Evolutionary conservation across 2,888 invertebrate genomes (phyloP), one percentile per base, ranked within the genome.

Genomic region (Drosophila subquinaria): DNA sequence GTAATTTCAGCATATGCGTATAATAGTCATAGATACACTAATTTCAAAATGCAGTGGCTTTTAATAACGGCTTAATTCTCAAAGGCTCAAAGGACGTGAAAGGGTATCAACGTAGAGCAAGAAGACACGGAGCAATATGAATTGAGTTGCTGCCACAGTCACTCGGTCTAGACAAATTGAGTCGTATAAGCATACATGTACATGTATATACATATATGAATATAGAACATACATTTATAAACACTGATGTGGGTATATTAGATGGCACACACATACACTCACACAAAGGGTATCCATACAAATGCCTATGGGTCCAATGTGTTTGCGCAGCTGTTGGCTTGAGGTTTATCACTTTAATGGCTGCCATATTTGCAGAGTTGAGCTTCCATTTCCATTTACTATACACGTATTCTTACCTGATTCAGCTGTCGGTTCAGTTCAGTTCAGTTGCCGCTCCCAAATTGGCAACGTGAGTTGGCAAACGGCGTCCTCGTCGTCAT

Each of bases 321-420:
- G 69, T 81, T 64, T 72, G 72, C 66, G 33, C 76, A 76, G 69
- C 71, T 76, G 78, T 57, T 70, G 66, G 75, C 64, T 69, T 65
- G 69, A 63, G 79, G 76, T 74, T 89, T 84, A 83, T 84, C 84
- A 83, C 79, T 81, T 89, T 89, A 89, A 84, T 87, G 88, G 89
- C 87, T 61, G 81, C 84, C 81, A 88, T 84, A 81, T 88, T 86
- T 81, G 87, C 73, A 57, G 51, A 66, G 81, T 69, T 65, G 65
- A 65, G 65, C 65, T 36, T 35, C 65, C 59, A 59, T 65, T 69
- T 52, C 60, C 64, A 56, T 66, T 71, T 70, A 51, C 83, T 20
- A 56, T 27, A 27, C 5, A 27, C 27, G 0, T 43, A 45, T 36
- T 23, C 23, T 27, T 59, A 57, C 56, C 48, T 69, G 60, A 47